A percentile compares a stretch with the other conserved stretches of the same genome.
These are phyloP conservation scores for Brachypodius melanocephalos DNA, from an alignment of 2,113 vertebrate species.

Conservation along the genomic window DNA sequence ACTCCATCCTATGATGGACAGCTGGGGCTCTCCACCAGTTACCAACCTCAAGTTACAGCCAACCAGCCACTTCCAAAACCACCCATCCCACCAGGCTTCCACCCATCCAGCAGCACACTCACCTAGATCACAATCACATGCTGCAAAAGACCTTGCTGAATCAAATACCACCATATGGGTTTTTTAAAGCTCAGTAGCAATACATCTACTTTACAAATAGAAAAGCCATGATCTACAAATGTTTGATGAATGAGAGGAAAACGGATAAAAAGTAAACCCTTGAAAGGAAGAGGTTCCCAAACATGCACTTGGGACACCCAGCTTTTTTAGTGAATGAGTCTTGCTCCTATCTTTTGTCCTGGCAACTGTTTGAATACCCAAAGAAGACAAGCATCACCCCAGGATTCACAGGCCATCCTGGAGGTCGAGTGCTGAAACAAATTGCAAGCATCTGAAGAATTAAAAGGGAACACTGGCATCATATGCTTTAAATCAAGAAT, in stretches of 20 bases:
- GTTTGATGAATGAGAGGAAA: background rate
- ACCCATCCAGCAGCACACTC: background rate
- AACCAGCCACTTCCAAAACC: background rate
- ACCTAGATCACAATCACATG: background rate
- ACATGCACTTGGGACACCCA: accelerated
- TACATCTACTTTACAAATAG: background rate
- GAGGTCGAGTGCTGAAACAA: background rate
- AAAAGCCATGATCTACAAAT: background rate
- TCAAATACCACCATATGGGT: accelerated
- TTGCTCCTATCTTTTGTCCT: background rate
- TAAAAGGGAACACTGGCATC: background rate
- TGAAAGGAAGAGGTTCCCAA: background rate
- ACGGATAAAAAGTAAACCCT: background rate
- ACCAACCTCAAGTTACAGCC: background rate
- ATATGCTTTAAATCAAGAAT: background rate
- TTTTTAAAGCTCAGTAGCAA: background rate
- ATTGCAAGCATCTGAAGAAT: background rate
- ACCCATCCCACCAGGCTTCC: background rate
- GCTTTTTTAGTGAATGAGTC: background rate
- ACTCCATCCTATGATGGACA: background rate
- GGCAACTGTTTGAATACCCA: background rate
- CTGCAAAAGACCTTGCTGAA: background rate
- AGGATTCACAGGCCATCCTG: background rate
- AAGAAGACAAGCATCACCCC: background rate
- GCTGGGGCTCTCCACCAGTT: background rate